A percentile compares a stretch with the other conserved stretches of the same genome.
These are phyloP conservation scores for Agrochola lota DNA, from an alignment of 2,888 invertebrate species.

Conservation along the genomic window DNA sequence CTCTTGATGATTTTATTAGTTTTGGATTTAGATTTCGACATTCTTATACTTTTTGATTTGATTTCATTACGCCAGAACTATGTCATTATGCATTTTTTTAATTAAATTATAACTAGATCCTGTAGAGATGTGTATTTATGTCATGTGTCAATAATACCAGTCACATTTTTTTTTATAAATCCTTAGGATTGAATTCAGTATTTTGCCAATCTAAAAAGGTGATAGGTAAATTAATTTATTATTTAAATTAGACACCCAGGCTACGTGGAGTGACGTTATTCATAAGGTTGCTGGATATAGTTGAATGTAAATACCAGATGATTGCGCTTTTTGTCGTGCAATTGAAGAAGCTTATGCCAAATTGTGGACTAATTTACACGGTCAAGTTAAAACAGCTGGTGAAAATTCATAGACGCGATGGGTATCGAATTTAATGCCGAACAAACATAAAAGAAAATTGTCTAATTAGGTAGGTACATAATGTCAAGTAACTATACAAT, in stretches of 20 bases:
- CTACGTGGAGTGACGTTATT: neutral
- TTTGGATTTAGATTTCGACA: neutral
- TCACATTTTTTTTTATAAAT: neutral
- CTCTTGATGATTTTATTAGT: neutral
- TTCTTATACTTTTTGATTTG: constrained; percentile 12
- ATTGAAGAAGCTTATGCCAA: neutral
- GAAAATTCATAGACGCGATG: neutral
- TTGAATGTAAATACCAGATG: neutral
- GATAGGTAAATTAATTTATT: neutral
- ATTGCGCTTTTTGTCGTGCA: neutral
- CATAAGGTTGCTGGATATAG: neutral
- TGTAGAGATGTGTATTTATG: neutral
- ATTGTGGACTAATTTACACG: neutral
- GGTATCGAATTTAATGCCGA: neutral
- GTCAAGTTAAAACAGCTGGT: neutral
- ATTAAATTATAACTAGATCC: neutral
- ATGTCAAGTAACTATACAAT: neutral
- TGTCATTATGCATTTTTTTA: neutral
- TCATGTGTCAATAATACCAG: constrained; percentile 19
- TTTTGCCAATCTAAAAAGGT: constrained; percentile 4
- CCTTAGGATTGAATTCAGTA: neutral
- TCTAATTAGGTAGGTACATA: neutral
- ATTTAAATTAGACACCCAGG: neutral
- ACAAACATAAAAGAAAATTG: neutral
- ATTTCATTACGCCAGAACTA: neutral